Conservation (phyloP, 2,888 invertebrate genomes). For the Lepidonotus clava region DNA sequence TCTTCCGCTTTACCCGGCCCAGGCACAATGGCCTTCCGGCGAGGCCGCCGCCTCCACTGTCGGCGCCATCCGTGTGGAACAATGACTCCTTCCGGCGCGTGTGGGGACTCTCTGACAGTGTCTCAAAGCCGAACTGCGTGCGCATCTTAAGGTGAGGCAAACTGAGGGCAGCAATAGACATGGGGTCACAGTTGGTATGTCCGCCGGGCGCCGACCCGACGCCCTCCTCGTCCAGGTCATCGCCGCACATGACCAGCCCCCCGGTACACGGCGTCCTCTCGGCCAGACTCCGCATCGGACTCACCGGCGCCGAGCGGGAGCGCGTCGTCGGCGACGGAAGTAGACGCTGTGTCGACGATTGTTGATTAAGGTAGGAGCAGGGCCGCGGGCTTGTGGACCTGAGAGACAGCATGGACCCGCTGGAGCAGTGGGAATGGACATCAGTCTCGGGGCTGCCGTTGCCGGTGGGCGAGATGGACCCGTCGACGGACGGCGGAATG, state of each 20-base stretch:
- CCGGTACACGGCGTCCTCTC: not conserved
- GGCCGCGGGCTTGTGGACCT: conserved; percentile 27
- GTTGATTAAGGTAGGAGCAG: not conserved
- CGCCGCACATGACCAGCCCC: not conserved
- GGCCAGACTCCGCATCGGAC: not conserved
- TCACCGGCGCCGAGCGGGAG: conserved; percentile 49
- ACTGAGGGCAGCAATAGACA: conserved; percentile 71
- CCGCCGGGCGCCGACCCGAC: not conserved
- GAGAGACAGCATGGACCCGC: no score
- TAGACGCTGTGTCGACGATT: not conserved
- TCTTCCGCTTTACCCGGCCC: not conserved
- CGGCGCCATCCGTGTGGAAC: conserved; percentile 63
- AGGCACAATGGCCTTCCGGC: no score
- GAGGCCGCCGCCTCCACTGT: not conserved
- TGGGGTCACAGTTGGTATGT: conserved; percentile 70
- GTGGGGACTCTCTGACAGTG: conserved; percentile 71
- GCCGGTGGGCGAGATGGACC: not conserved
- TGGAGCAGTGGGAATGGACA: not conserved
- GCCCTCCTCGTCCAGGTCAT: not conserved
- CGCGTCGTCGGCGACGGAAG: not conserved
- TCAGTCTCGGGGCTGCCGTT: not conserved
- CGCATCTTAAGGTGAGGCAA: conserved; percentile 70
- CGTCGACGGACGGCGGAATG: not conserved
- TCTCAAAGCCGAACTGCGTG: conserved; percentile 72
- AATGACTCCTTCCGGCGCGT: conserved; percentile 73